Evolutionary conservation across 2,797 vertebrate species (phyloP).

Genomic region (Australoheros facetus): DNA sequence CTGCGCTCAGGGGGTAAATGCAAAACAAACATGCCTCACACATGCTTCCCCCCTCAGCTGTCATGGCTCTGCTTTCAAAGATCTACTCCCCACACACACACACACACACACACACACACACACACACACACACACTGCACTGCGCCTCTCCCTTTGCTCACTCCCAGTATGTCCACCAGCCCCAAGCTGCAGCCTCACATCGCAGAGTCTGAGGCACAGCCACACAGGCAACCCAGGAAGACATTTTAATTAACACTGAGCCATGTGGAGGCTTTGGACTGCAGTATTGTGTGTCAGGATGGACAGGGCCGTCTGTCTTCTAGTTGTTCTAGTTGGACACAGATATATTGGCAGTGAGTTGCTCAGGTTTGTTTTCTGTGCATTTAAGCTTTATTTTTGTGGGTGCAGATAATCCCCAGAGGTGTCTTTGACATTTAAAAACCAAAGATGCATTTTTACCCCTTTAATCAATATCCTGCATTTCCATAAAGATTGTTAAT

Average conservation of each 20-base stretch:
- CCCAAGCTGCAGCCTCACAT: constrained; percentile 55
- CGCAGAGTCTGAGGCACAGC: constrained; percentile 49
- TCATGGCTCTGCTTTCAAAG: constrained; percentile 85
- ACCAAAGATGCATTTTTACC: not conserved
- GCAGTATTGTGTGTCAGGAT: constrained; percentile 78
- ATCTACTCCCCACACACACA: constrained; percentile 19
- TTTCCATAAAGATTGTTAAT: not conserved
- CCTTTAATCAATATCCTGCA: not conserved
- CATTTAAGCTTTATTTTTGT: not conserved
- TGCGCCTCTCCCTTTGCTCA: constrained; percentile 46
- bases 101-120: not conserved
- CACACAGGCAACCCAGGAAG: constrained; percentile 50
- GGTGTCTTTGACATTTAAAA: not conserved
- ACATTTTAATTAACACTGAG: constrained; percentile 81
- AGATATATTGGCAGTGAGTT: constrained; percentile 31
- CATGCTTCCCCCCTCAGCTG: constrained; percentile 85
- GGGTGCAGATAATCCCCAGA: constrained; percentile 1
- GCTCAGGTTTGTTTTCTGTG: constrained; percentile 68
- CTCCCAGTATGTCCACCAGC: constrained; percentile 47
- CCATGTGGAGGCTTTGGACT: constrained; percentile 67
- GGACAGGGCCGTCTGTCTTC: constrained; percentile 60
- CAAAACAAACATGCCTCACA: constrained; percentile 87
- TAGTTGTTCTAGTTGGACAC: constrained; percentile 7
- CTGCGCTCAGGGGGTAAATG: constrained; percentile 82
- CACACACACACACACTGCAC: constrained; percentile 46